Percentiles rank a stretch among this genome's conserved stretches.
phyloP scores from a whole-genome alignment of 2,113 vertebrate species.

The Balaeniceps rex region DNA sequence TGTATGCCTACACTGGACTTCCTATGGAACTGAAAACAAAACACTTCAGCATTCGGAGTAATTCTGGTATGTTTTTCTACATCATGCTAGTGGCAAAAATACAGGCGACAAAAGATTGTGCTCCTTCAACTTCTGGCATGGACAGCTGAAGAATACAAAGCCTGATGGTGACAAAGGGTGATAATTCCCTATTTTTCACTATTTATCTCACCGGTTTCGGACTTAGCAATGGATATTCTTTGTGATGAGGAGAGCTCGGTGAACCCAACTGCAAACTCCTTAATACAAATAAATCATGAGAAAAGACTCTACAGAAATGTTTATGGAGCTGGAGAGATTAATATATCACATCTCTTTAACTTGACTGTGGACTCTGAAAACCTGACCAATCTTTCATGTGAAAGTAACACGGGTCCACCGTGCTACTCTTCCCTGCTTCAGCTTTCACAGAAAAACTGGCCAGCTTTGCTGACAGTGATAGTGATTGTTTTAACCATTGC shows the following conservation, averaged over 20 bases:
- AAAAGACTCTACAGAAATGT: conserved; percentile 53
- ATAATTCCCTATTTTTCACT: conserved; percentile 11
- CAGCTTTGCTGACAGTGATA: conserved; percentile 83
- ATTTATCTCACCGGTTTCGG: conserved; percentile 15
- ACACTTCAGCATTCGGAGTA: neutral
- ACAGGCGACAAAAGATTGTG: neutral
- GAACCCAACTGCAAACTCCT: conserved; percentile 66
- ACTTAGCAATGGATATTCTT: conserved; percentile 75
- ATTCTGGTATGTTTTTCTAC: neutral
- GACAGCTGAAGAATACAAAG: conserved; percentile 1
- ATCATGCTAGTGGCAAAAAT: neutral
- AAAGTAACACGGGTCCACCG: conserved; percentile 49
- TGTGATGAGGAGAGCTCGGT: conserved; percentile 65
- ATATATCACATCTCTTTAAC: conserved; percentile 72
- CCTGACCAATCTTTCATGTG: conserved; percentile 70
- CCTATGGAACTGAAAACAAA: conserved; percentile 36
- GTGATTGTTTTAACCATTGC: conserved; percentile 89
- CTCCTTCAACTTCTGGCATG: neutral
- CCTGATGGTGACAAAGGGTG: conserved; percentile 51
- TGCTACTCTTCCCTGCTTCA: conserved; percentile 61
- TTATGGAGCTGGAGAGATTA: conserved; percentile 60
- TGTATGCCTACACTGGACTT: conserved; percentile 1
- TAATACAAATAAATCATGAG: conserved; percentile 63
- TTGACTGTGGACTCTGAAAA: conserved; percentile 72
- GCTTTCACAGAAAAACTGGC: conserved; percentile 86